phyloP scores from a whole-genome alignment of 2,113 vertebrate genomes.

The Hystrix brachyura region DNA sequence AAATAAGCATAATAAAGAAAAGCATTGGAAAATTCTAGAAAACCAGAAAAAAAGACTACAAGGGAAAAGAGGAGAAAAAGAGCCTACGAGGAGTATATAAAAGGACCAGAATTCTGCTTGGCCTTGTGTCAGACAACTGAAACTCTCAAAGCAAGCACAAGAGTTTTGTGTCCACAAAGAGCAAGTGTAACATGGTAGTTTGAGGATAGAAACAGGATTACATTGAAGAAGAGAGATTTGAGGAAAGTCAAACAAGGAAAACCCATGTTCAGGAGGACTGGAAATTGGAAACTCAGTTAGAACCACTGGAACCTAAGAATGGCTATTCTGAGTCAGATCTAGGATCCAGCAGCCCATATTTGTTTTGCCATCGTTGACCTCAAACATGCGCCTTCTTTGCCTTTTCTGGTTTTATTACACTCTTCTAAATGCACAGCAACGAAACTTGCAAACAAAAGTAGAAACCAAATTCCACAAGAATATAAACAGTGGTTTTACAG shows the following conservation, averaged over 20 bases:
- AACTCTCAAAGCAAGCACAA: constrained; percentile 53
- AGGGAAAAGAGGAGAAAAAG: no score
- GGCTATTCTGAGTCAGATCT: constrained; percentile 38
- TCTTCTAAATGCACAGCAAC: constrained; percentile 51
- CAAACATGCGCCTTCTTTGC: constrained; percentile 54
- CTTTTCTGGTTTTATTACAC: constrained; percentile 74
- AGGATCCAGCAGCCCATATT: neutral
- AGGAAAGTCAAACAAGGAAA: constrained; percentile 65
- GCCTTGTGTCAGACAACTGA: neutral
- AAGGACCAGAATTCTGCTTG: constrained; percentile 29
- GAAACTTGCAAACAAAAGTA: constrained; percentile 63
- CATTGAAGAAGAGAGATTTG: neutral
- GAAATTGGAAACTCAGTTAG: constrained; percentile 62
- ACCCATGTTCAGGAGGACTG: neutral
- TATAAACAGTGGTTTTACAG: constrained; percentile 71
- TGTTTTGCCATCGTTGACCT: constrained; percentile 54
- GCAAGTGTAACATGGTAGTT: neutral
- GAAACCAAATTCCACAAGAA: constrained; percentile 68
- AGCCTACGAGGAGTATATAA: neutral
- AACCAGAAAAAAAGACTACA: neutral
- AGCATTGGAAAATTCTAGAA: neutral
- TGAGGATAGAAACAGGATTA: constrained; percentile 15
- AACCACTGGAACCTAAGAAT: constrained; percentile 52
- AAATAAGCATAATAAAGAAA: neutral
- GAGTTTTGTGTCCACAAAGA: constrained; percentile 55